A percentile compares a stretch with the other conserved stretches of the same genome.
Conservation (phyloP, 2,113 vertebrate genomes). For the Ceyx cyanopectus region DNA sequence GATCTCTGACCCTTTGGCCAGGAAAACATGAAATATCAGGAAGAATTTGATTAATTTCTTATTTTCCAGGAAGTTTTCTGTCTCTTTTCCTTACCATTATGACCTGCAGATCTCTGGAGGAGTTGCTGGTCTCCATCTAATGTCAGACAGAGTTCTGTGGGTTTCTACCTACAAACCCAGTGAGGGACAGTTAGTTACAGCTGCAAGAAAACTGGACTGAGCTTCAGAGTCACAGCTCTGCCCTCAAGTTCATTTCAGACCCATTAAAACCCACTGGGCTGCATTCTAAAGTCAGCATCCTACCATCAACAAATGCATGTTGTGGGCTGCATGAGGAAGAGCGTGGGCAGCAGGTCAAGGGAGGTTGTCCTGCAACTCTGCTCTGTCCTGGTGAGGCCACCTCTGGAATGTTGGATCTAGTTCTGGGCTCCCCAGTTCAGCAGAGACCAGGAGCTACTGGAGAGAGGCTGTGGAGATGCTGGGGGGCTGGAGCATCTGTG, state of each 20-base stretch:
- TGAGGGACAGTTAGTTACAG: not conserved
- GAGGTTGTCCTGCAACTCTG: no score
- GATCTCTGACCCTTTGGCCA: slow-evolving; percentile 49
- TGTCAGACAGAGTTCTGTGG: not conserved
- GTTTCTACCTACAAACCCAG: not conserved
- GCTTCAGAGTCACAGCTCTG: not conserved
- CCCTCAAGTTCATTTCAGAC: not conserved
- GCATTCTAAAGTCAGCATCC: not conserved
- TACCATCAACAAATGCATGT: not conserved
- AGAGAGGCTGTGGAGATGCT: no score
- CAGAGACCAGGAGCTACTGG: no score
- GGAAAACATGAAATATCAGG: not conserved
- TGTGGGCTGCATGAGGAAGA: no score
- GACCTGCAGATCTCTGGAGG: not conserved
- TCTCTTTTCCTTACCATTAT: not conserved
- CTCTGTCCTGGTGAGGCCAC: no score
- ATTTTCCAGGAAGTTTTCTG: slow-evolving; percentile 8
- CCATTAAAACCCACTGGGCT: not conserved
- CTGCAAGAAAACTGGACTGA: not conserved
- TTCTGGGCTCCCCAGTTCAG: no score
- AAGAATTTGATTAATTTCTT: not conserved
- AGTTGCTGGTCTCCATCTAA: not conserved
- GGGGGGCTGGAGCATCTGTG: no score
- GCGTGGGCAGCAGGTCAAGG: no score
- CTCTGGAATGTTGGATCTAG: no score